These are phyloP conservation scores for Phylloscopus collybita DNA, from an alignment of 2,797 vertebrate species.

Conservation along the genomic window DNA sequence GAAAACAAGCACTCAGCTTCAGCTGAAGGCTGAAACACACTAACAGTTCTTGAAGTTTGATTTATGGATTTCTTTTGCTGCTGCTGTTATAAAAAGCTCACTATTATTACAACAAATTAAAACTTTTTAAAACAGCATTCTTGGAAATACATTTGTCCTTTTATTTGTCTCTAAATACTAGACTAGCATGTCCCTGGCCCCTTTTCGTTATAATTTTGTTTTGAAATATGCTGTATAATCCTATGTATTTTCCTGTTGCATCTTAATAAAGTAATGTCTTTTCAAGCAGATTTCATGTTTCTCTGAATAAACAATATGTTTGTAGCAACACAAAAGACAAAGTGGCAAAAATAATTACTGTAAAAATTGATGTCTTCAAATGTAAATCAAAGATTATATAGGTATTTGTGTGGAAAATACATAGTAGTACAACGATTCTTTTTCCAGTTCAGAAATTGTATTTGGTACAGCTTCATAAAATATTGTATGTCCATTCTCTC, in stretches of 20 bases:
- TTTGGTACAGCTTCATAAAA: constrained; percentile 23
- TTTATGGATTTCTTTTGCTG: constrained; percentile 9
- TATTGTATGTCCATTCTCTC: constrained; percentile 38
- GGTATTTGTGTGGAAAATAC: neutral
- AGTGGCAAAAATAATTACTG: neutral
- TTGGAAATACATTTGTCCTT: neutral
- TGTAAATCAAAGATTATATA: neutral
- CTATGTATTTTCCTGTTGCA: neutral
- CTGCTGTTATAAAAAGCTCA: neutral
- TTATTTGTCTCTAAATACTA: neutral
- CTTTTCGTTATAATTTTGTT: neutral
- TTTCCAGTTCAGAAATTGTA: neutral
- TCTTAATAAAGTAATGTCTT: neutral
- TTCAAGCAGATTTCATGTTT: neutral
- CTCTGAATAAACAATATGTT: neutral
- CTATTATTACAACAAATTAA: neutral
- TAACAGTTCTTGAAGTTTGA: neutral
- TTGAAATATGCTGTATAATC: neutral
- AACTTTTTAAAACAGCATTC: neutral
- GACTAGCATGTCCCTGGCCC: neutral
- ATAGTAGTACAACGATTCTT: neutral
- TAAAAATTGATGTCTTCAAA: neutral
- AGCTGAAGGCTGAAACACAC: neutral
- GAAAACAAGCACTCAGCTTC: neutral
- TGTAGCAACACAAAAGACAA: neutral